These are phyloP conservation scores for Tipula confusa DNA, from an alignment of 2,888 invertebrate genomes.

Conservation along the genomic window DNA sequence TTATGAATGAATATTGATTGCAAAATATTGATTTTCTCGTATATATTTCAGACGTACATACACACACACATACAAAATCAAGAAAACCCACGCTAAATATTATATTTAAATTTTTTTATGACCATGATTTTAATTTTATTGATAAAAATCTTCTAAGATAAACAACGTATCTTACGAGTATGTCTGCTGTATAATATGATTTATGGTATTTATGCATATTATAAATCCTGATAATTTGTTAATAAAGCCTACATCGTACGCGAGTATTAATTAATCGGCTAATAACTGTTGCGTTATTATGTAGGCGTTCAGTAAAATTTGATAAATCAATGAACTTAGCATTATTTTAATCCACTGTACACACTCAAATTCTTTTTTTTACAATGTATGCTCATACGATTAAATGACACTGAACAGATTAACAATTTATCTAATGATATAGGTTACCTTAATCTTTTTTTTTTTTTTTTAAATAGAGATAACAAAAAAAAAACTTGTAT, in stretches of 20 bases:
- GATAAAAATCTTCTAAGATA: slow-evolving; percentile 20
- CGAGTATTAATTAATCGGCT: neutral
- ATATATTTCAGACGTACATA: neutral
- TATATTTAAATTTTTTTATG: neutral
- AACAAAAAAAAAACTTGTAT: neutral
- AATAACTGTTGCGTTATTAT: neutral
- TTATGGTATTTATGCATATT: neutral
- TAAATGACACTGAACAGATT: neutral
- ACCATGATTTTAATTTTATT: neutral
- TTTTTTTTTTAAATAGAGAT: neutral
- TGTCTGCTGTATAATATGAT: neutral
- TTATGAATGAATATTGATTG: slow-evolving; percentile 25
- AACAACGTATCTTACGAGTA: neutral
- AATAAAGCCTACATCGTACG: neutral
- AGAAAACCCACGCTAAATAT: slow-evolving; percentile 3
- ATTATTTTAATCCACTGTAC: neutral
- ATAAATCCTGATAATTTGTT: neutral
- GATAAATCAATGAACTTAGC: neutral
- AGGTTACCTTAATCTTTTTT: neutral
- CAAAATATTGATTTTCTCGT: neutral
- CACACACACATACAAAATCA: neutral
- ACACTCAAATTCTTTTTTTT: neutral
- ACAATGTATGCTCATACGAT: neutral
- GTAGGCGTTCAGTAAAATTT: neutral
- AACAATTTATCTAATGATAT: slow-evolving; percentile 25